Percentiles rank a stretch among this genome's conserved stretches.
Evolutionary conservation across 1,140 invertebrate species (phyloP).

Genomic region (Ceratosolen fusciceps): DNA sequence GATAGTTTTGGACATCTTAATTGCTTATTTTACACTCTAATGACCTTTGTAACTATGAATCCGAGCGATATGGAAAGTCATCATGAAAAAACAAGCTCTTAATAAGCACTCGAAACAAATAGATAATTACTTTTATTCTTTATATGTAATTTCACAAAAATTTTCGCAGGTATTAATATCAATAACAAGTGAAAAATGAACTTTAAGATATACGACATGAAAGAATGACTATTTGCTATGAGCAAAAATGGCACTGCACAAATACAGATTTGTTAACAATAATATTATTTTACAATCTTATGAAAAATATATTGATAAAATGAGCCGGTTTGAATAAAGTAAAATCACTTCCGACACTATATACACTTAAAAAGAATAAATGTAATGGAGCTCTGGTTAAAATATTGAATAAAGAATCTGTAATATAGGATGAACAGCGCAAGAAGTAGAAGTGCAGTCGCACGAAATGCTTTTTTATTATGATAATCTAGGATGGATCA

Average conservation of each 20-base stretch:
- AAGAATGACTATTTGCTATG: no score
- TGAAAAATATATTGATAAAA: no score
- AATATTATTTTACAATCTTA: no score
- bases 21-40: background rate
- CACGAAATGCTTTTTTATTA: background rate
- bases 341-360: background rate
- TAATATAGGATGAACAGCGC: background rate
- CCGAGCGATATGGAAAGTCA: background rate
- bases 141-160: background rate
- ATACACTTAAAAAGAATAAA: background rate
- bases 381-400: background rate
- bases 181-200: background rate
- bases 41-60: background rate
- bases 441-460: background rate
- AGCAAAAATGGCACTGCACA: no score
- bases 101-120: background rate
- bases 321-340: background rate
- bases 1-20: background rate
- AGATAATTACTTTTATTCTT: background rate
- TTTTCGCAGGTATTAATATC: background rate
- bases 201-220: background rate
- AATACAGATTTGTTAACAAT: no score
- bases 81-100: background rate
- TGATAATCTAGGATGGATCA: background rate
- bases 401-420: background rate